Evolutionary conservation across 92 coral and sea anemone genomes (phyloP), one percentile per base, ranked within the genome.

Genomic region (Palythoa heliodiscus): DNA sequence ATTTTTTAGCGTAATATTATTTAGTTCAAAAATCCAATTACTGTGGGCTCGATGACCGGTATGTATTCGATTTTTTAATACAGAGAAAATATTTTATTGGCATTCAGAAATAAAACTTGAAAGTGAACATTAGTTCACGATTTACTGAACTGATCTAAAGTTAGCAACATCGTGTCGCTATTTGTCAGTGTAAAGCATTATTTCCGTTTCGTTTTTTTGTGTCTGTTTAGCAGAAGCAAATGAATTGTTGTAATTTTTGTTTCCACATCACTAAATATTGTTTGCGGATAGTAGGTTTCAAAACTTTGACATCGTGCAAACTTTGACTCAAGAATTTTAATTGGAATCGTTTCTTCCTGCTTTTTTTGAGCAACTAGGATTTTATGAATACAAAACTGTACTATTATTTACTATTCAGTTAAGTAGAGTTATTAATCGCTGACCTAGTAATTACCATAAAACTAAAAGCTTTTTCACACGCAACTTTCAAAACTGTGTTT

Each of bases 401-500:
- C 77, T 73, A 1, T 29, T 29, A 29, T 29, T 29, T 29, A 29
- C 35, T 1, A 29, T 29, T 29, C 35, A 29, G 35, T 25, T 48
- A 38, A 52, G 66, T 70, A 70, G 12, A 70, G 75, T 70, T 70
- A 35, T 70, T 70, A 37, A 35, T 70, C 37, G 75, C 22, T 76
- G 25, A 68, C 66, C 67, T 76, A 2, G 67, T 76, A 76, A 68
- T 76, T 76, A 76, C 47, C 67, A 76, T 52, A 76, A 76, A 76
- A 76, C 47, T 53, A 53, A 76, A 76, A 76, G 81, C 81, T 76
- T 67, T 76, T 76, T 83, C 54, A 70, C 70, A 83, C 2, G 84
- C 76, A 5, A 70, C 69, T 83, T 83, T 40, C 43, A 83, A 70
- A 83, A 69, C 50, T 70, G 78, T 69, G n/a, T 29, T 83, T 83